Base-by-base conservation (phyloP, 1,140 invertebrate genomes). In the Globodera rostochiensis region DNA sequence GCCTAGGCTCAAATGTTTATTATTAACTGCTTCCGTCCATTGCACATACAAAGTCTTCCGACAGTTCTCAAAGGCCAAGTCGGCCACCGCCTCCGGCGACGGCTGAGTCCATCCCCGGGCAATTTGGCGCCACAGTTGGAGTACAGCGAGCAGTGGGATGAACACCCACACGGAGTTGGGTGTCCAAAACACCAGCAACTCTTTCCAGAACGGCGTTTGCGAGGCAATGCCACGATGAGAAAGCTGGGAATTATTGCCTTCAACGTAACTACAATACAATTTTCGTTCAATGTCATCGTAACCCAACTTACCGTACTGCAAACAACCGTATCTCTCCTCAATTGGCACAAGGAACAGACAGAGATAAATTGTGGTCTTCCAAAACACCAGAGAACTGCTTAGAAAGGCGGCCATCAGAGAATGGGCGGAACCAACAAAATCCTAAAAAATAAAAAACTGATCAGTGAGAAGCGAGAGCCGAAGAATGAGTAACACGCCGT, bases 301-400 rank as follows among this genome's bases (percentile, higher is more conserved):
- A 53, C 8, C 19, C 8, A 11, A 70, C 53, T 53, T 53, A 64
- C 57, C 57, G 57, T 60, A n/a, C 6, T 64, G 13, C 36, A 46
- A 76, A 15, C 11, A 13, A 78, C 47, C 1, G 74, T 13, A 15
- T 70, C 66, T 19, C 36, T 9, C 77, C n/a, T 79, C 57, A 64
- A 80, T 78, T 45, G 50, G 80, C 60, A 84, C 9, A 77, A 88
- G 80, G 77, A 87, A 88, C 13, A 88, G 80, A 1, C 85, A 74
- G 73, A 88, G 77, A 82, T 83, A 88, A 79, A 88, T 80, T 45
- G 83, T 70, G 1, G 87, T 88, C 77, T 88, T 88, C 87, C 87
- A 88, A 82, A 88, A 88, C 15, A 88, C 87, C 64, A 88, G 84
- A 3, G 84, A 82, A 50, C 50, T 84, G 1, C 84, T 84, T 6